phyloP scores from a whole-genome alignment of 2,888 invertebrate genomes.

The Amorpha juglandis region DNA sequence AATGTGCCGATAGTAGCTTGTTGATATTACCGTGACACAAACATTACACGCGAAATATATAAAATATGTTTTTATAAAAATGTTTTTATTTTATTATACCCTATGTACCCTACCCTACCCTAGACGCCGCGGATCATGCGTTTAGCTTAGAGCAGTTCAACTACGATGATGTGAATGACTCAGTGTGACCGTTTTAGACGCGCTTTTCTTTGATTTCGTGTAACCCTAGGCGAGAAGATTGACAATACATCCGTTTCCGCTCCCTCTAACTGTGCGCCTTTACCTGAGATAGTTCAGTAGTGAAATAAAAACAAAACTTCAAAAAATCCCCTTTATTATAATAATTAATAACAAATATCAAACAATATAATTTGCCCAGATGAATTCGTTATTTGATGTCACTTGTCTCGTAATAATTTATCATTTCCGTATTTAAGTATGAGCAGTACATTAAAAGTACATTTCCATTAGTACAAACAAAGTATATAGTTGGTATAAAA shows the following conservation, averaged over 20 bases:
- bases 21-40: constrained; percentile 24
- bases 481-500: no score
- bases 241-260: no score
- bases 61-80: constrained; percentile 21
- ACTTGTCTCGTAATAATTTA: constrained; percentile 6
- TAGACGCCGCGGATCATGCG: no score
- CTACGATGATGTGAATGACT: no score
- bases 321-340: constrained; percentile 64
- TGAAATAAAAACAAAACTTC: constrained; percentile 34
- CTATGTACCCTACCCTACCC: no score
- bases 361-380: constrained; percentile 8
- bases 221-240: no score
- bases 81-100: not conserved
- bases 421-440: not conserved
- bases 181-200: no score
- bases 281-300: no score
- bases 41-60: constrained; percentile 24
- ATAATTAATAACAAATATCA: constrained; percentile 51
- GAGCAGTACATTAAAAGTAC: constrained; percentile 1
- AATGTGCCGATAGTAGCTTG: constrained; percentile 22
- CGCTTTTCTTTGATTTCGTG: no score
- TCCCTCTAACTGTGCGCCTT: no score
- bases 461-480: not conserved
- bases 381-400: not conserved
- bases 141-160: no score